A percentile compares a stretch with the other conserved stretches of the same genome.
Evolutionary conservation across 1,140 invertebrate genomes (phyloP).

Genomic region (Sarcophaga bullata): DNA sequence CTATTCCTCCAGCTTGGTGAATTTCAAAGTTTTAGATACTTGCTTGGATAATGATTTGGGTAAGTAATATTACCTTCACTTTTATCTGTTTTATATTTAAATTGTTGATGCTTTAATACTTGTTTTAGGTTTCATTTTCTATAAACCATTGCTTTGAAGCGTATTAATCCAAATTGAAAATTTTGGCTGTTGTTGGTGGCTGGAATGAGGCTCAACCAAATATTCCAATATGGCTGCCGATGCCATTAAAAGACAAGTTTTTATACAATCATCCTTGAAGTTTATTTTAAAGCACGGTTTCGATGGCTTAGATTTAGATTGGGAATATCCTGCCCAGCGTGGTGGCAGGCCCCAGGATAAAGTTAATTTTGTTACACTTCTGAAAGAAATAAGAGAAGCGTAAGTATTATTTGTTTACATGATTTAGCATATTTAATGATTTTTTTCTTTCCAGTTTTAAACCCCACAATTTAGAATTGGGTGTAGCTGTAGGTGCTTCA

Average conservation of each 20-base stretch:
- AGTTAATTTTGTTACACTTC: conserved; percentile 67
- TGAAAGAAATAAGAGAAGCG: conserved; percentile 68
- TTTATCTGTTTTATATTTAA: too few species aligned
- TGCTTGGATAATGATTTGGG: conserved; percentile 68
- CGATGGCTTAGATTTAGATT: conserved; percentile 76
- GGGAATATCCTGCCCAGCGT: conserved; percentile 72
- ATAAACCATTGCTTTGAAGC: conserved; percentile 64
- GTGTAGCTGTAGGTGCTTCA: conserved; percentile 73
- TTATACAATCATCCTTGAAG: conserved; percentile 67
- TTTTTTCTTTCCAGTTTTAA: neutral
- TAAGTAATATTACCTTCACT: too few species aligned
- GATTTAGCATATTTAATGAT: neutral
- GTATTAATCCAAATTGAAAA: conserved; percentile 72
- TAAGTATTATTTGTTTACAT: conserved; percentile 52
- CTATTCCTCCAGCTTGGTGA: conserved; percentile 72
- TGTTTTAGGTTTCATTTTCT: neutral
- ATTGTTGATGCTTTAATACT: too few species aligned
- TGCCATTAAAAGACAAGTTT: conserved; percentile 62
- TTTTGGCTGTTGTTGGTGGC: conserved; percentile 78
- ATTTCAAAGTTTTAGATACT: conserved; percentile 69
- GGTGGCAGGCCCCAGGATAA: conserved; percentile 68
- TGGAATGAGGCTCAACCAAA: conserved; percentile 75
- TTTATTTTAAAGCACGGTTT: conserved; percentile 70
- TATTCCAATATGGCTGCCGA: conserved; percentile 71
- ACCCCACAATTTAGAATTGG: conserved; percentile 64